phyloP scores from a whole-genome alignment of 2,797 vertebrate genomes.

The Clarias fuscus region DNA sequence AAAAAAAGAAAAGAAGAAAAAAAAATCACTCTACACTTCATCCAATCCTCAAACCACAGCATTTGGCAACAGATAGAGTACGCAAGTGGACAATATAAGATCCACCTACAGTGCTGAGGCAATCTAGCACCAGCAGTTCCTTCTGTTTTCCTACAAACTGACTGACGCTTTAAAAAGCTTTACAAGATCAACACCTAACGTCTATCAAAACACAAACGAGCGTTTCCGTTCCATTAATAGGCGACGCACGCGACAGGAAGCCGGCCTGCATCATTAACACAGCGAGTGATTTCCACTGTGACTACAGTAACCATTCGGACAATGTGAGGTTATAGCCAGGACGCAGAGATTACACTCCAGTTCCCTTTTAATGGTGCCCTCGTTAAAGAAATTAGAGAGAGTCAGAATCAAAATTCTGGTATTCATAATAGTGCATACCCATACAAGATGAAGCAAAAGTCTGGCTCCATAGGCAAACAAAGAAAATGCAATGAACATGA shows the following conservation, averaged over 20 bases:
- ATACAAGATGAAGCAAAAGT: no score
- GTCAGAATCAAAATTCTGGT: slow-evolving; percentile 3
- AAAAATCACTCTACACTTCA: slow-evolving; percentile 12
- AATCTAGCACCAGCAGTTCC: no score
- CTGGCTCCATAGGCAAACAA: no score
- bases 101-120: background rate
- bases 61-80: background rate
- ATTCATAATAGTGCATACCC: background rate
- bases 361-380: slow-evolving; percentile 27
- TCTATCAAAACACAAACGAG: slow-evolving; percentile 58
- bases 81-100: background rate
- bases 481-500: no score
- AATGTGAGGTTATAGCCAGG: background rate
- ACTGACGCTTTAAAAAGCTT: background rate
- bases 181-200: background rate
- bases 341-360: slow-evolving; percentile 49
- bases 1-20: background rate
- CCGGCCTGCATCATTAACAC: slow-evolving; percentile 67
- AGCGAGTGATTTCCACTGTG: slow-evolving; percentile 51
- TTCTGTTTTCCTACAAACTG: no score
- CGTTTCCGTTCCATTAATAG: slow-evolving; percentile 38
- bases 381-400: background rate
- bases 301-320: slow-evolving; percentile 54
- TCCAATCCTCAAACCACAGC: background rate
- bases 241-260: slow-evolving; percentile 50